Conservation (phyloP, 1,140 invertebrate genomes). For the Thaumetopoea pityocampa region DNA sequence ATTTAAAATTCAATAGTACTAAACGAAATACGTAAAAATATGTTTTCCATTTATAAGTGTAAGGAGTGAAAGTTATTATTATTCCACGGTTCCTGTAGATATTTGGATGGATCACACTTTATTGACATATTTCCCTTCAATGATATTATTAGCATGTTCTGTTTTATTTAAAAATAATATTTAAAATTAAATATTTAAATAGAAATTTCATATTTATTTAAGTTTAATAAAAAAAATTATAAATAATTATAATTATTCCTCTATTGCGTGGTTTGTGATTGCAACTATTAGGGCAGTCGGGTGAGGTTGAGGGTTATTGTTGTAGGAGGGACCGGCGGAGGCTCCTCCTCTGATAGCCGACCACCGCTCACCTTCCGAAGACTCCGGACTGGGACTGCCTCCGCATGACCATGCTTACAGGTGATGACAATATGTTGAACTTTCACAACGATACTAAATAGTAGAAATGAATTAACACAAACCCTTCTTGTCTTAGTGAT, state of each 20-base stretch:
- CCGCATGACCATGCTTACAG: constrained; percentile 80
- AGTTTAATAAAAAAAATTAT: no score
- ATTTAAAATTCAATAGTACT: no score
- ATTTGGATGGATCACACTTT: no score
- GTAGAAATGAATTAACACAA: constrained; percentile 4
- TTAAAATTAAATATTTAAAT: no score
- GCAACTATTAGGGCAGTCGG: constrained; percentile 25
- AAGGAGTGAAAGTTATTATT: no score
- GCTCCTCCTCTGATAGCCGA: constrained; percentile 71
- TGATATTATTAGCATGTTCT: no score
- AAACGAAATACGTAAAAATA: no score
- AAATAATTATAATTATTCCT: constrained; percentile 5
- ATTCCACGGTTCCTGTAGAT: no score
- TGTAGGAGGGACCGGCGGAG: constrained; percentile 79
- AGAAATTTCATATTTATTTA: no score
- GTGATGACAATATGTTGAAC: constrained; percentile 45
- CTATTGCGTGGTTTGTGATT: constrained; percentile 7
- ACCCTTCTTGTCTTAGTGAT: constrained; percentile 1
- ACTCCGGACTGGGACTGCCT: constrained; percentile 88
- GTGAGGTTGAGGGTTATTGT: constrained; percentile 66
- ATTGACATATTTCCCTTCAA: no score
- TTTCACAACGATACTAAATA: constrained; percentile 7
- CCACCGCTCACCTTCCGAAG: constrained; percentile 87
- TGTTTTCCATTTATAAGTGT: no score
- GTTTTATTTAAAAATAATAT: no score